Evolutionary conservation across 2,888 invertebrate species (phyloP).

Genomic region (Actias luna): DNA sequence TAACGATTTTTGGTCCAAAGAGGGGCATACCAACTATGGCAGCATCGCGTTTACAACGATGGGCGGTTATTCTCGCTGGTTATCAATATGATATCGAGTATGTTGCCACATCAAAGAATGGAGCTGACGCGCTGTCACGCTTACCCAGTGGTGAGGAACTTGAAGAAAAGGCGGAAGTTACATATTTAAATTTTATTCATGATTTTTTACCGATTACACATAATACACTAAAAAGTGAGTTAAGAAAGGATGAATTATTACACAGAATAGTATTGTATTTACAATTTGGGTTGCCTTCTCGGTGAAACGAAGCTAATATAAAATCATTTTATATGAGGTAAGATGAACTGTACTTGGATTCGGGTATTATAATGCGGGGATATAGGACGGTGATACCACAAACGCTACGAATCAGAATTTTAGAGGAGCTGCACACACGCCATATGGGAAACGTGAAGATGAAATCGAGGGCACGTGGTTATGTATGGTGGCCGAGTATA

Average conservation of each 20-base stretch:
- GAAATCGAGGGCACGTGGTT: conserved; percentile 23
- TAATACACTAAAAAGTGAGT: no score
- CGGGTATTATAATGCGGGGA: neutral
- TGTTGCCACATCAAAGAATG: neutral
- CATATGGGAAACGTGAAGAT: conserved; percentile 27
- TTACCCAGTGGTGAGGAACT: no score
- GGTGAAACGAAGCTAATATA: neutral
- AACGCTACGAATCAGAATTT: conserved; percentile 6
- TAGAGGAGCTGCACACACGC: conserved; percentile 19
- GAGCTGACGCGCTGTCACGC: neutral
- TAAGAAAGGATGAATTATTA: no score
- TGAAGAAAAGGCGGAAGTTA: neutral
- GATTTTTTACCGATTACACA: neutral
- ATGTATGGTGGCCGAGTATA: conserved; percentile 25
- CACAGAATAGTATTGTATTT: no score
- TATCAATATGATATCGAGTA: neutral
- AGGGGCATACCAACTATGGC: neutral
- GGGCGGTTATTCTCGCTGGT: neutral
- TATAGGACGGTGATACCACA: neutral
- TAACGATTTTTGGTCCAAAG: neutral
- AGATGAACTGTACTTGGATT: neutral
- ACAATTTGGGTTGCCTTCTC: neutral
- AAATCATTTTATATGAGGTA: neutral
- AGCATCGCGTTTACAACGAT: neutral
- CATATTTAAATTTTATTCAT: neutral